Evolutionary conservation across 2,113 vertebrate genomes (phyloP), one percentile per base, ranked within the genome.

Genomic region (Opisthocomus hoazin): DNA sequence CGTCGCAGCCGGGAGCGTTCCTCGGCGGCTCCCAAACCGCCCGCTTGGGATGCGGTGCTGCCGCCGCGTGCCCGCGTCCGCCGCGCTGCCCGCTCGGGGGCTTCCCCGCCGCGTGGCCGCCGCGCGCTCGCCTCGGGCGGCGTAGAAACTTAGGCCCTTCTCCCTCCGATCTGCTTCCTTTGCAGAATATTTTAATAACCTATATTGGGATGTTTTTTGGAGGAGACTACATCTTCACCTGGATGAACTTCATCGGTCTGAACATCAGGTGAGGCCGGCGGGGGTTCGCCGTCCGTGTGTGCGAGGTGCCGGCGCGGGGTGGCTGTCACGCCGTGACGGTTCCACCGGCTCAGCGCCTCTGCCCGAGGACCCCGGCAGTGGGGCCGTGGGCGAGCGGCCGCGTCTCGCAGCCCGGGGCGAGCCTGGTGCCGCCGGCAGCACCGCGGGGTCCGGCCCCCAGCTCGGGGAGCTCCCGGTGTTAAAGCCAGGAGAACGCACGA

Each of bases 221-320:
- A 88, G 99, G 99, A 85, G 99, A 99, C 97, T 99, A 99, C 98
- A 99, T 99, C 97, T 99, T 99, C 98, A 98, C 98, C 19, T 99
- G 99, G 99, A 99, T 98, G 19, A 99, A 99, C 97, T 99, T 99
- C 93, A 93, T 99, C 68, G 99, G 99, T 75, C 97, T 99, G 90
- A 99, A 99, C 98, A 99, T 99, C 97, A 99, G 99, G 99, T 99
- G 97, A 97, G n/a, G n/a, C n/a, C n/a, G n/a, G n/a, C n/a, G n/a
- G n/a, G n/a, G n/a, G n/a, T n/a, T n/a, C n/a, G n/a, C n/a, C n/a
- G n/a, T n/a, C n/a, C n/a, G n/a, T n/a, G n/a, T n/a, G n/a, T n/a
- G n/a, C n/a, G n/a, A n/a, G n/a, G n/a, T n/a, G n/a, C n/a, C n/a
- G n/a, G n/a, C n/a, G n/a, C n/a, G n/a, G n/a, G n/a, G n/a, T n/a